Percentiles rank a stretch among this genome's conserved stretches.
These are phyloP conservation scores for Pogonophryne albipinna DNA, from an alignment of 2,797 vertebrate genomes.

Conservation along the genomic window DNA sequence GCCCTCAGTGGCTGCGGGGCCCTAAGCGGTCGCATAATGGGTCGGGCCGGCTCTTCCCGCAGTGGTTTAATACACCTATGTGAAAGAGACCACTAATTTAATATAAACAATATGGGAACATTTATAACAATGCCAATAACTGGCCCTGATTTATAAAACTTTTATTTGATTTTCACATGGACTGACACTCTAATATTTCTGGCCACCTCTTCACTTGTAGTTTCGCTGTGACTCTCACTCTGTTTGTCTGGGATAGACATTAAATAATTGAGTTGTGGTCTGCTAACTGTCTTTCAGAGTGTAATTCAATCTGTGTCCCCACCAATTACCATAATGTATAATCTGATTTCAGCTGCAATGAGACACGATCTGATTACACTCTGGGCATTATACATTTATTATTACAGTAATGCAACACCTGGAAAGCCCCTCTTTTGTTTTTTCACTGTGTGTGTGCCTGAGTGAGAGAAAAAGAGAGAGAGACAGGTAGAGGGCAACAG, in stretches of 20 bases:
- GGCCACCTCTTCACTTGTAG: background rate
- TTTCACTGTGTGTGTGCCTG: background rate
- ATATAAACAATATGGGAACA: too few relatives aligned
- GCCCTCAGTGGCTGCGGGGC: too few relatives aligned
- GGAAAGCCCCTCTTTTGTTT: slow-evolving; percentile 5
- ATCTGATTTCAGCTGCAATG: slow-evolving; percentile 56
- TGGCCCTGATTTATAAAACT: too few relatives aligned
- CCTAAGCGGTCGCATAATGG: too few relatives aligned
- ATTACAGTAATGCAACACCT: slow-evolving; percentile 63
- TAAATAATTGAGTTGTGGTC: slow-evolving; percentile 40
- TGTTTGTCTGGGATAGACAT: slow-evolving; percentile 16
- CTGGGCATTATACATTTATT: slow-evolving; percentile 49
- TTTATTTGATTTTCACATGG: background rate
- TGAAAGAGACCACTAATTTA: too few relatives aligned
- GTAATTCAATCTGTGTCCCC: slow-evolving; percentile 52
- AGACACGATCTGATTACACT: slow-evolving; percentile 53
- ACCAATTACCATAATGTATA: slow-evolving; percentile 60
- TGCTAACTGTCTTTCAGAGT: slow-evolving; percentile 50
- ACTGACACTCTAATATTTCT: background rate
- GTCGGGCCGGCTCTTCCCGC: too few relatives aligned
- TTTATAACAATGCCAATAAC: too few relatives aligned
- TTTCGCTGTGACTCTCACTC: background rate
- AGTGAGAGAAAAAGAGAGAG: background rate
- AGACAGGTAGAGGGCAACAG: slow-evolving; percentile 5
- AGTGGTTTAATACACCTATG: too few relatives aligned